These are phyloP conservation scores for Oxyteleia sp. DNA, from an alignment of 2,888 invertebrate genomes.

Conservation along the genomic window DNA sequence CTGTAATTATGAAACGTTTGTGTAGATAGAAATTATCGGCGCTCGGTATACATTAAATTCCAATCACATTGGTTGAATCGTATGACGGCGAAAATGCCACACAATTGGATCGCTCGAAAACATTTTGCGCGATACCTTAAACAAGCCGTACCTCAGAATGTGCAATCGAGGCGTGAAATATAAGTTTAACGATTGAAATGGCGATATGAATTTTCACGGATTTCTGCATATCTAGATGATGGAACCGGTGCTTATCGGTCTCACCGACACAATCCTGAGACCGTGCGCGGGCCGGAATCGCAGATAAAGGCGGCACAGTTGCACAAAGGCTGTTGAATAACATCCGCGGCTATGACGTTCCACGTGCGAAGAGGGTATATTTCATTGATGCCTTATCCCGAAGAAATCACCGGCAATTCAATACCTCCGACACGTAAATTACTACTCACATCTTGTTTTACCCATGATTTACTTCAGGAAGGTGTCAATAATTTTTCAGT, in stretches of 20 bases:
- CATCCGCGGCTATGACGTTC: conserved; percentile 59
- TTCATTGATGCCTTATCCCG: conserved; percentile 53
- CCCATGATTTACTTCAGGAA: not conserved
- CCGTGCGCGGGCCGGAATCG: conserved; percentile 70
- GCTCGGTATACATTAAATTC: too few relatives aligned
- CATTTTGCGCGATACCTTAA: conserved; percentile 18
- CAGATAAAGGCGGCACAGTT: conserved; percentile 64
- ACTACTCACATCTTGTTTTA: conserved; percentile 73
- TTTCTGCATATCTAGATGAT: conserved; percentile 64
- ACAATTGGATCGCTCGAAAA: too few relatives aligned
- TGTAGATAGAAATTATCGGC: too few relatives aligned
- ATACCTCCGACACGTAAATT: conserved; percentile 63
- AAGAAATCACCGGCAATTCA: conserved; percentile 51
- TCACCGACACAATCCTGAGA: conserved; percentile 35
- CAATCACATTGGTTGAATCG: too few relatives aligned
- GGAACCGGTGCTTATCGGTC: conserved; percentile 42
- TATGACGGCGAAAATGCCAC: too few relatives aligned
- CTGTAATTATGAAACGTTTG: too few relatives aligned
- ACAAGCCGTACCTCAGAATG: conserved; percentile 18
- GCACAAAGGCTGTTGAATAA: conserved; percentile 70
- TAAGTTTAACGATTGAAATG: conserved; percentile 82
- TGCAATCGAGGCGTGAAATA: conserved; percentile 79
- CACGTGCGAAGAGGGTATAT: conserved; percentile 50
- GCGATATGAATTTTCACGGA: conserved; percentile 80
- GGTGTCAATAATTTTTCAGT: not conserved